Evolutionary conservation across 1,140 invertebrate genomes (phyloP), one percentile per base, ranked within the genome.

Genomic region (Akabosia matsudoensis): DNA sequence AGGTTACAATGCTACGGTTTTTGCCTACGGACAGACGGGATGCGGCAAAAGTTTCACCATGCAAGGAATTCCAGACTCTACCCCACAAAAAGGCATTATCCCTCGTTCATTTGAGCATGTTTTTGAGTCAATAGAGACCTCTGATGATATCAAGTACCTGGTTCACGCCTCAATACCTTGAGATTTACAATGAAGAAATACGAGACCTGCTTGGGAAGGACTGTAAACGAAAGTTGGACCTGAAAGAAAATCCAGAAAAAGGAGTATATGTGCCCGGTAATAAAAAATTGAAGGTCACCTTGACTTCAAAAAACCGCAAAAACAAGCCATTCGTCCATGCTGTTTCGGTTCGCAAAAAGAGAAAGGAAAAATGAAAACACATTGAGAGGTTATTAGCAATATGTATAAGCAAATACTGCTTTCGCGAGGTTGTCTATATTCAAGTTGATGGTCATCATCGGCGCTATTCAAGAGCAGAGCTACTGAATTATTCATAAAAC

Each of bases 141-240:
- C 92, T 14, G 90, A 91, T 61, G 88, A 90, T 75, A 90, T 90
- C 26, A 93, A 95, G 84, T 97, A 93, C 84, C 85, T 97, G 54
- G 93, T 95, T 0, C 87, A 96, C 74, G 90, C 94, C n/a, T 95
- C 93, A 70, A 7, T 97, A 96, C 84, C 87, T 97, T 56, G 95
- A 97, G 85, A 97, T 97, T 56, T 96, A 97, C 85, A 97, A 96
- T 85, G 94, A 96, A 86, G 91, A 92, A 83, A 90, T 95, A 74
- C 85, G 91, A 56, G 94, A 94, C 84, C 85, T 95, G 7, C 84
- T 95, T 0, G 90, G 92, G 3, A 87, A 89, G 52, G 88, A 91
- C 82, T 83, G 83, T 14, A 90, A 90, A 83, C 86, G 86, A 70
- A 90, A 89, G 81, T 83, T 94, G n/a, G 90, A 91, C 24, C 85